Percentiles rank a stretch among this genome's conserved stretches.
Conservation (phyloP, 2,113 vertebrate species). For the Ramphastos sulfuratus region DNA sequence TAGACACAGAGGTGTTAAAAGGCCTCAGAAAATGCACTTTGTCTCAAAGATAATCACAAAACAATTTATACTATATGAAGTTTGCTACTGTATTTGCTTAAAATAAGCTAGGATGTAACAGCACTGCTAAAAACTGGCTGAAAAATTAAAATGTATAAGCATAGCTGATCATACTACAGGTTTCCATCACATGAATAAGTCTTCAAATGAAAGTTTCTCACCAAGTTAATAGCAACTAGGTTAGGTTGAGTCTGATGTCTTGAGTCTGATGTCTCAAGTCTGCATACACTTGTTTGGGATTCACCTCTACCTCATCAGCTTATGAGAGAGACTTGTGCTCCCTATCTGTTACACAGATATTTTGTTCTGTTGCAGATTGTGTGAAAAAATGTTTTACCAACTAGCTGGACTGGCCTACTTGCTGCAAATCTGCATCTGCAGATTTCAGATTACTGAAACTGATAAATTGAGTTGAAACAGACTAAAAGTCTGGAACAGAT, state of each 20-base stretch:
- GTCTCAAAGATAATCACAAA: neutral
- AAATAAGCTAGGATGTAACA: neutral
- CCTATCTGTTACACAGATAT: neutral
- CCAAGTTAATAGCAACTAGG: neutral
- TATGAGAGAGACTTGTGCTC: neutral
- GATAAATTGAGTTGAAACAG: neutral
- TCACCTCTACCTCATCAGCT: neutral
- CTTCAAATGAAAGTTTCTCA: neutral
- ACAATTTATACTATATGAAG: neutral
- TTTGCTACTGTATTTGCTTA: neutral
- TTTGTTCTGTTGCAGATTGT: neutral
- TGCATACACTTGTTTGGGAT: neutral
- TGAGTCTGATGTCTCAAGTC: neutral
- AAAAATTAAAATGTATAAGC: neutral
- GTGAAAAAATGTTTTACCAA: neutral
- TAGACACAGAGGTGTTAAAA: neutral
- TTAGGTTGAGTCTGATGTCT: neutral
- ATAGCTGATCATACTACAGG: neutral
- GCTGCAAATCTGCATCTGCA: neutral
- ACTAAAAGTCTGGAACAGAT: neutral
- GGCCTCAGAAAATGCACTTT: neutral
- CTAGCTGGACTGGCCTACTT: neutral
- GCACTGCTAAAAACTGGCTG: neutral
- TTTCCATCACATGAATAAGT: neutral
- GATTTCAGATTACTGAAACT: neutral